Base-by-base conservation (phyloP, 2,888 invertebrate genomes). In the Xiphydria camelus region DNA sequence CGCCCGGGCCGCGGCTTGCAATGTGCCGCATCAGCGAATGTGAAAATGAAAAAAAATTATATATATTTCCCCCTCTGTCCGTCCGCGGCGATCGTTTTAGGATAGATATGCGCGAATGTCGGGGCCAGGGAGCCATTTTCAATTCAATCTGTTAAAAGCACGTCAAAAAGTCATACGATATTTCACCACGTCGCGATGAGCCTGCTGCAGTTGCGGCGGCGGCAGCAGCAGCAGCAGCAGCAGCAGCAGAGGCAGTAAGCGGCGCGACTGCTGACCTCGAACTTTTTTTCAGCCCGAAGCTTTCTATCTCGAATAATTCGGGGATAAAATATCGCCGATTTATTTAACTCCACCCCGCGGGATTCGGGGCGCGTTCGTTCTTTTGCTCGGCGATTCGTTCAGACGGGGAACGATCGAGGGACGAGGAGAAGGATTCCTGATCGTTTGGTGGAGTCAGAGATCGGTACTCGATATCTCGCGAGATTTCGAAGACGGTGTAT, bases 141-240 rank as follows among this genome's bases (percentile, higher is more conserved):
- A 67, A 70, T 70, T 69, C 71, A 68, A 70, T 70, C 70, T 67
- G 70, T 72, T 70, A 67, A 66, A 71, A 66, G 61, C 72, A 68
- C 70, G 70, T 70, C 71, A 70, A 72, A 71, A 71, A 72, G 68
- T 71, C 68, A 61, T 61, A 67, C 63, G 66, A 70, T 71, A 70
- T 70, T 69, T 69, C 68, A 70, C 62, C 51, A 53, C 38, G 41
- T 47, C 51, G 48, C 40, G 36, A 29, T 14, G 15, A 29, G 29
- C 29, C 6, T 12, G 6, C 29, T 14, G 10, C n/a, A 12, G n/a
- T 6, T n/a, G 17, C 40, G 22, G 14, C 38, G 38, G 4, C 25
- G 37, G 22, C 23, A 22, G 18, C 10, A 22, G 37, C 36, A 12
- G 6, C 15, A 12, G 38, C 17, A n/a, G n/a, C n/a, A n/a, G n/a